Percentiles rank a stretch among this genome's conserved stretches.
These are phyloP conservation scores for Corythoichthys haematopterus DNA, from an alignment of 2,113 vertebrate species.

Conservation along the genomic window DNA sequence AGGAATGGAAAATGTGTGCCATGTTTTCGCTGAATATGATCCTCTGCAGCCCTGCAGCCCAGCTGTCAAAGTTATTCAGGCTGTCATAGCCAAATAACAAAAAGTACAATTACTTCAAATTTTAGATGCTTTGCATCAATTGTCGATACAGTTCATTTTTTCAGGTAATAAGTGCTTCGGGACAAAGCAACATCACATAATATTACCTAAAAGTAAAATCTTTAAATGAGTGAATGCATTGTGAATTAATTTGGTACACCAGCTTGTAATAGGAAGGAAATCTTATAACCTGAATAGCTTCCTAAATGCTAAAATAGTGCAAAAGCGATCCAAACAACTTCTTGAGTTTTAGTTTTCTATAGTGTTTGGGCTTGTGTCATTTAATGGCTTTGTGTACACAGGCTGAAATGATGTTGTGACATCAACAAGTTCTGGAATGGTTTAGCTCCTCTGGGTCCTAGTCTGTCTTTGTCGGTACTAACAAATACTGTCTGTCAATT, in stretches of 20 bases:
- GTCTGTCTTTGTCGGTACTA: background rate
- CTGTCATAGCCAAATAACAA: constrained; percentile 12
- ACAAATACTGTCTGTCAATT: background rate
- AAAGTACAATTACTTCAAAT: background rate
- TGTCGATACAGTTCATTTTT: constrained; percentile 1
- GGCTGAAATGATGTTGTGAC: background rate
- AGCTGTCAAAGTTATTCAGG: constrained; percentile 44
- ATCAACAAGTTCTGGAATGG: background rate
- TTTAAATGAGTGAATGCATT: background rate
- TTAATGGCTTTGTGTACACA: background rate
- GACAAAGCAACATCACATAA: background rate
- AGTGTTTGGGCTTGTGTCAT: background rate
- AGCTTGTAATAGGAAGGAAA: background rate
- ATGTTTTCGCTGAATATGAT: constrained; percentile 86
- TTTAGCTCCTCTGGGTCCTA: background rate
- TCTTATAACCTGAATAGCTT: background rate
- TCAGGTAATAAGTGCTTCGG: background rate
- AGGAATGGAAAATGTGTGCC: constrained; percentile 79
- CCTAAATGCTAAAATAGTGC: background rate
- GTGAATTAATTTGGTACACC: background rate
- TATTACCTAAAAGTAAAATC: background rate
- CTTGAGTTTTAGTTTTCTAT: background rate
- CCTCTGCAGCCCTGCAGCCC: constrained; percentile 41
- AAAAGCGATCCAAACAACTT: background rate
- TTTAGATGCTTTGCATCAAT: background rate